Base-by-base conservation (phyloP, 2,797 vertebrate species). In the Merluccius polli region DNA sequence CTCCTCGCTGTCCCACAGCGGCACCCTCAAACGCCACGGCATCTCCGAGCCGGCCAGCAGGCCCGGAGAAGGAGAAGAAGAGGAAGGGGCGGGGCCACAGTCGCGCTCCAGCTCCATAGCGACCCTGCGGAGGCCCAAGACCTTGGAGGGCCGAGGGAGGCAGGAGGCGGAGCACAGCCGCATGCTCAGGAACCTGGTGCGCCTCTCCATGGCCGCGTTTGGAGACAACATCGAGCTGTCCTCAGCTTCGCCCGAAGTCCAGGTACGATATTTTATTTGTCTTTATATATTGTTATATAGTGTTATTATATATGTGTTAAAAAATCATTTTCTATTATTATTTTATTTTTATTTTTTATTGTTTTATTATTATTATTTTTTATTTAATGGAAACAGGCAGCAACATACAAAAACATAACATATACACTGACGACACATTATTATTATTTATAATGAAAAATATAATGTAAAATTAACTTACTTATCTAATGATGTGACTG, bases 151-250 rank as follows among this genome's bases (percentile, higher is more conserved):
- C 1, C 80, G 76, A 16, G 87, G 77, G 2, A 67, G 82, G 0
- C 88, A 86, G 0, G 91, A 93, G 0, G 87, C 93, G 44, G 93
- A 94, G 4, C 96, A 95, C 79, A 93, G 84, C 21, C 93, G 94
- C 87, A 96, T 98, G 81, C 93, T 98, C 69, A 90, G 94, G 73
- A 97, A 95, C 87, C 91, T 99, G 84, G 95, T 98, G 6, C 92
- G 97, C 2, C 89, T 99, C 52, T 99, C 97, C 0, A 95, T 98
- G 94, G 97, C 96, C 5, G 97, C 96, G 0, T 94, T 98, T 9
- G 95, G 95, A 0, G 96, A 96, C 74, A 92, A 97, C 82, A 93
- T 92, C 0, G 94, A 98, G 78, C 94, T 97, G 0, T 94, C 94
- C 0, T 90, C 96, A 11, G 95, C 97, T 71, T 98, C 97, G 0